Evolutionary conservation across 2,888 invertebrate species (phyloP).

Genomic region (Oligia fasciuncula): DNA sequence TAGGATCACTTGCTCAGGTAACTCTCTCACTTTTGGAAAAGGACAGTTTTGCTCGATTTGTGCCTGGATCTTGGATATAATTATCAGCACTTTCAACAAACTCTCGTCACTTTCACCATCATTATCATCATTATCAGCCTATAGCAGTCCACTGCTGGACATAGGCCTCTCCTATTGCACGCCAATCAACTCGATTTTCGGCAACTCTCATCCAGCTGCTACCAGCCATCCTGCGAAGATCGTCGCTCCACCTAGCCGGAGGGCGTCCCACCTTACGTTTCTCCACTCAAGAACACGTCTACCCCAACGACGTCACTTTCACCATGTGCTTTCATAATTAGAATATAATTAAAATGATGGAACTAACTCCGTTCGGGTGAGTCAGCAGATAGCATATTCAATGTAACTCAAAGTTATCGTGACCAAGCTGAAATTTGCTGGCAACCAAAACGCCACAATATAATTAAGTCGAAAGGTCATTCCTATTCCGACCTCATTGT

Average conservation of each 20-base stretch:
- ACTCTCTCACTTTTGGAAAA: not conserved
- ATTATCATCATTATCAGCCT: no score
- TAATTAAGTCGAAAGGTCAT: conserved; percentile 12
- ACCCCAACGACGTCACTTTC: not conserved
- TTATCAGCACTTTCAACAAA: not conserved
- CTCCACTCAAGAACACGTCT: no score
- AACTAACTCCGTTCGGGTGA: not conserved
- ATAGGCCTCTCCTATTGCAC: no score
- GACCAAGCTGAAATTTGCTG: not conserved
- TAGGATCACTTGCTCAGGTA: not conserved
- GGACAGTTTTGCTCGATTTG: no score
- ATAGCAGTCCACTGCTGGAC: no score
- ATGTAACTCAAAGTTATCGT: not conserved
- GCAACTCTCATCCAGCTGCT: no score
- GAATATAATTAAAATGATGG: not conserved
- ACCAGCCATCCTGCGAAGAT: no score
- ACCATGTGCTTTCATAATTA: not conserved
- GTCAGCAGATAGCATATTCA: not conserved
- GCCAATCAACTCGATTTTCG: no score
- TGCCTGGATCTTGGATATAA: not conserved
- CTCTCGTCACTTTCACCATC: not conserved
- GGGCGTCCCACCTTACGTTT: no score
- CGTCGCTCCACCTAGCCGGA: no score
- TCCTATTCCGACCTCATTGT: conserved; percentile 3
- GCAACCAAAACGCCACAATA: not conserved